phyloP scores from a whole-genome alignment of 2,888 invertebrate genomes.

The Andricus curvator region DNA sequence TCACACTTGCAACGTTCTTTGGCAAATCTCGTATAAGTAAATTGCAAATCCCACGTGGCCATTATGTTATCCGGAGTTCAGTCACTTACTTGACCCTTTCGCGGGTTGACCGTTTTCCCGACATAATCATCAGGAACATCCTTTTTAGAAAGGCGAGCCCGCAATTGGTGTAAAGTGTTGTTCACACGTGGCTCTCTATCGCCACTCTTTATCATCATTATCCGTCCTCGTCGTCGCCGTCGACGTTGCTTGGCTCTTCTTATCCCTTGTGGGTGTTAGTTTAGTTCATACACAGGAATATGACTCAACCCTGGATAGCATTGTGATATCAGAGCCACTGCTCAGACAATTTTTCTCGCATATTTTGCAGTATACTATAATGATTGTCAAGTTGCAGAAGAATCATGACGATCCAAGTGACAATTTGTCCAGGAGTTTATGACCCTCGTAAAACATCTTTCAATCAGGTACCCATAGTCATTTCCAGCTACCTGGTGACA shows the following conservation, averaged over 20 bases:
- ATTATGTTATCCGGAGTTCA: slow-evolving; percentile 49
- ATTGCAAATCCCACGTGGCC: slow-evolving; percentile 51
- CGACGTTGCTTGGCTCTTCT: background rate
- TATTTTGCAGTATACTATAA: slow-evolving; percentile 44
- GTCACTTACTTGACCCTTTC: slow-evolving; percentile 32
- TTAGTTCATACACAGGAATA: slow-evolving; percentile 30
- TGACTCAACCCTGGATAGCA: slow-evolving; percentile 40
- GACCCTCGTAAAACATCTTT: background rate
- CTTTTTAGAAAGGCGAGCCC: slow-evolving; percentile 55
- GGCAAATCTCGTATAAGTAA: slow-evolving; percentile 34
- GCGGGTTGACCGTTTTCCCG: slow-evolving; percentile 47
- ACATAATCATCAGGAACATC: slow-evolving; percentile 54
- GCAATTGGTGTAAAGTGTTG: slow-evolving; percentile 54
- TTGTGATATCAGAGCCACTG: slow-evolving; percentile 39
- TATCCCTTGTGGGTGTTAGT: slow-evolving; percentile 34
- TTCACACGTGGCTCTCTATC: slow-evolving; percentile 50
- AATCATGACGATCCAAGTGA: slow-evolving; percentile 43
- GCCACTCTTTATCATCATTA: slow-evolving; percentile 30
- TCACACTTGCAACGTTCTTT: background rate
- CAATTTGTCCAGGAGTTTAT: slow-evolving; percentile 48
- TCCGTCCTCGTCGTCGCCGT: background rate
- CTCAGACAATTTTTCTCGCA: background rate
- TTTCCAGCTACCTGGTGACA: background rate
- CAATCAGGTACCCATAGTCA: slow-evolving; percentile 9
- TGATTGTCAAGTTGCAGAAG: slow-evolving; percentile 45